Evolutionary conservation across 2,888 invertebrate genomes (phyloP), one percentile per base, ranked within the genome.

Genomic region (Cheilosia soror): DNA sequence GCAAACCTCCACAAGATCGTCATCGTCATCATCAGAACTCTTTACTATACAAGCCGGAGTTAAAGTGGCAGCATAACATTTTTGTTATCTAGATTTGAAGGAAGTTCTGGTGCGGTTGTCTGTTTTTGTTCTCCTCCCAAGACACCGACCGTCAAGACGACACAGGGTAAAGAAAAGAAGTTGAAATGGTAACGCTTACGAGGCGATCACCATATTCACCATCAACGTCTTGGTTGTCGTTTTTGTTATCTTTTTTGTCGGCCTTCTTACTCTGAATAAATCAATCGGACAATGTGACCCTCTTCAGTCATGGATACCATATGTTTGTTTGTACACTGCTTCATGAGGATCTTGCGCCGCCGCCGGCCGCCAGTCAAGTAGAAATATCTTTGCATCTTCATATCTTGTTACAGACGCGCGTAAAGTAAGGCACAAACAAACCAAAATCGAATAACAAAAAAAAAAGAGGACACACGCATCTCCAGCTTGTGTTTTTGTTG

Each of bases 261-360:
- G 65, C 53, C 53, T 55, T 77, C 77, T 66, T 77, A 83, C 66
- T 77, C 77, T 77, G 82, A 77, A 83, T 83, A 83, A 83, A 83
- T 83, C 82, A 83, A 83, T 83, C 82, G 77, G 47, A 62, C 47
- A 7, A 77, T 47, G 47, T 83, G 82, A 77, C 82, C 82, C 77
- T 83, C 82, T 83, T 83, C 82, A 83, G 82, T 72, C 82, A 77
- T 77, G 77, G 77, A 77, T 77, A 72, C 37, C 9, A 27, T 33
- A 37, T 15, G 55, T 31, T 62, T 40, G 63, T 63, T 65, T 75
- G 58, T 65, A 49, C n/a, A n/a, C n/a, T 40, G 60, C 57, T 63
- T 40, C 11, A 60, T 20, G 58, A 58, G 42, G 65, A 66, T 60
- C 60, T 65, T 53, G 47, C 15, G 47, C 51, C 63, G 20, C 20